These are phyloP conservation scores for Ploceus nigricollis DNA, from an alignment of 2,113 vertebrate genomes.

Conservation along the genomic window DNA sequence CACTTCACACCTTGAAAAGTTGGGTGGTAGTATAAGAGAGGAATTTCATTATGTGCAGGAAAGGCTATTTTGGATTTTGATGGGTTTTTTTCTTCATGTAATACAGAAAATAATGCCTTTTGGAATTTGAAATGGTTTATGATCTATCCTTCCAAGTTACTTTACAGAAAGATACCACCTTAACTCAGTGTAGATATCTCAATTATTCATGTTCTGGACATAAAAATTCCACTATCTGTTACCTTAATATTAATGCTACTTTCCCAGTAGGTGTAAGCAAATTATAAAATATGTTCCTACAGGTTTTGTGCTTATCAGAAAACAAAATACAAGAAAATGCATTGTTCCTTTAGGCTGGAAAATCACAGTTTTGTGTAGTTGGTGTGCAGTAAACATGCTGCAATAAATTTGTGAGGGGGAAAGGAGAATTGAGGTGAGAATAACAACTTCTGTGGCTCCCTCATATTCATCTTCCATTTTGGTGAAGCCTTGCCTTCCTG, in stretches of 20 bases:
- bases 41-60: not conserved
- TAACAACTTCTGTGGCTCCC: not conserved
- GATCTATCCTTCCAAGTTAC: not conserved
- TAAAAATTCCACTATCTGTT: not conserved
- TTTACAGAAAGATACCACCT: not conserved
- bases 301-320: not conserved
- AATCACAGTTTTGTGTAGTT: not conserved
- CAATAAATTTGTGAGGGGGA: not conserved
- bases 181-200: not conserved
- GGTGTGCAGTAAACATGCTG: not conserved
- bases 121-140: not conserved
- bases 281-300: not conserved
- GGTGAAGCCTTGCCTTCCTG: not conserved
- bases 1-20: not conserved
- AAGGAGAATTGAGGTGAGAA: not conserved
- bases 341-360: not conserved
- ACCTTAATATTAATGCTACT: not conserved
- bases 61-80: not conserved
- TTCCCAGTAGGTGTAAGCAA: not conserved
- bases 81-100: not conserved
- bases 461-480: not conserved
- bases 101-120: not conserved
- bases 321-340: not conserved
- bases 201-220: not conserved
- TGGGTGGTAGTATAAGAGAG: not conserved